Evolutionary conservation across 2,888 invertebrate species (phyloP).

Genomic region (Eristalis pertinax): DNA sequence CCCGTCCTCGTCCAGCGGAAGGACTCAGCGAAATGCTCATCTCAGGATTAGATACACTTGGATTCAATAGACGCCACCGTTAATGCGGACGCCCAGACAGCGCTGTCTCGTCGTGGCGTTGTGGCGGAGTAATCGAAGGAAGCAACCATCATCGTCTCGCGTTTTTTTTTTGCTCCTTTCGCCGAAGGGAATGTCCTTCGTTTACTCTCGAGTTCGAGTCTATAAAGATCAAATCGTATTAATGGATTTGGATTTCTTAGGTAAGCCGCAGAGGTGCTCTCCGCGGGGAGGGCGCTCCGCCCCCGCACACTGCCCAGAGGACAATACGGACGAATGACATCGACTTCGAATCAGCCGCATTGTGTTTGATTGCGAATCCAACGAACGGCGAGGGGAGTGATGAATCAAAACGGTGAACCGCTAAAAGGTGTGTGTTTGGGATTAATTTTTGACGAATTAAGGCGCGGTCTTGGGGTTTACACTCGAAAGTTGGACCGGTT

Average conservation of each 20-base stretch:
- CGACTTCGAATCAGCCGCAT: slow-evolving; percentile 34
- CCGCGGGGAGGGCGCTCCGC: neutral
- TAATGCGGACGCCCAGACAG: slow-evolving; percentile 34
- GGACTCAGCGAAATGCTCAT: slow-evolving; percentile 39
- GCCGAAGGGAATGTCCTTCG: slow-evolving; percentile 7
- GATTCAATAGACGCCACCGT: slow-evolving; percentile 46
- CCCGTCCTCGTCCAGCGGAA: neutral
- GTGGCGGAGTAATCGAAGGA: slow-evolving; percentile 15
- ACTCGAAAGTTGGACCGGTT: neutral
- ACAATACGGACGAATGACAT: slow-evolving; percentile 24
- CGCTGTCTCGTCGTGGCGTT: neutral
- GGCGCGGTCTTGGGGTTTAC: neutral
- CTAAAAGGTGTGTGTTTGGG: slow-evolving; percentile 18
- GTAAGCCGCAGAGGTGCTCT: slow-evolving; percentile 1
- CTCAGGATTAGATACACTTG: slow-evolving; percentile 56
- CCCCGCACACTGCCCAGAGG: neutral
- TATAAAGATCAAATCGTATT: slow-evolving; percentile 58
- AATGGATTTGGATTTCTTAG: slow-evolving; percentile 58
- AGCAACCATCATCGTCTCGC: neutral
- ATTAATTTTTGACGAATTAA: slow-evolving; percentile 27
- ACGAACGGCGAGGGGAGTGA: slow-evolving; percentile 3
- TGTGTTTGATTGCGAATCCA: slow-evolving; percentile 40
- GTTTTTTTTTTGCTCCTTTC: neutral
- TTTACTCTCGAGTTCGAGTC: slow-evolving; percentile 19
- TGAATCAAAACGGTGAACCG: neutral